These are phyloP conservation scores for Trisateles emortualis DNA, from an alignment of 2,888 invertebrate species.

Conservation along the genomic window DNA sequence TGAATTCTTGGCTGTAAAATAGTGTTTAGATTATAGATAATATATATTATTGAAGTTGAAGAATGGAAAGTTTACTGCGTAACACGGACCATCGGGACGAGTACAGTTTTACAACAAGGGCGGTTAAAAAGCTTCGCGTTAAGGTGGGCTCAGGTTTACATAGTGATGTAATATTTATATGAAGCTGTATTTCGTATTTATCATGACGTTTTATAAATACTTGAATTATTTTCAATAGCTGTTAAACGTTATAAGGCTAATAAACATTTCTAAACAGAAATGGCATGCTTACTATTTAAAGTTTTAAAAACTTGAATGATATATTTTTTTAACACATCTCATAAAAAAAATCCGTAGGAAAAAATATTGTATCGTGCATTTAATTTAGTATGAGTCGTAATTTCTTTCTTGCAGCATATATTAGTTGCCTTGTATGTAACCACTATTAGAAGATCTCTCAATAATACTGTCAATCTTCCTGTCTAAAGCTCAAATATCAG, in stretches of 20 bases:
- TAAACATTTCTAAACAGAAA: no score
- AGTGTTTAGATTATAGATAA: conserved; percentile 70
- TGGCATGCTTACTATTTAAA: no score
- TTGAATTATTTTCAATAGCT: not conserved
- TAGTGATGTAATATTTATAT: conserved; percentile 39
- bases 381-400: no score
- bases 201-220: not conserved
- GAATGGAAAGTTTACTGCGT: conserved; percentile 81
- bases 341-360: no score
- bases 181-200: not conserved
- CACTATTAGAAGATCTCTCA: no score
- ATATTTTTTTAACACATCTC: no score
- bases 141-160: conserved; percentile 63
- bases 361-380: no score
- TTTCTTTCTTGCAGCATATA: no score
- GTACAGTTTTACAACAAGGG: conserved; percentile 80
- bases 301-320: no score
- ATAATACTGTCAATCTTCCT: no score
- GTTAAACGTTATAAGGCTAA: not conserved
- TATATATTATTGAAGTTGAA: conserved; percentile 73
- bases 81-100: conserved; percentile 83
- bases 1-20: conserved; percentile 46
- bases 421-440: no score
- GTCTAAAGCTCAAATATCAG: no score
- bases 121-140: conserved; percentile 81